Conservation (phyloP, 2,797 vertebrate genomes). For the Buceros bicornis region DNA sequence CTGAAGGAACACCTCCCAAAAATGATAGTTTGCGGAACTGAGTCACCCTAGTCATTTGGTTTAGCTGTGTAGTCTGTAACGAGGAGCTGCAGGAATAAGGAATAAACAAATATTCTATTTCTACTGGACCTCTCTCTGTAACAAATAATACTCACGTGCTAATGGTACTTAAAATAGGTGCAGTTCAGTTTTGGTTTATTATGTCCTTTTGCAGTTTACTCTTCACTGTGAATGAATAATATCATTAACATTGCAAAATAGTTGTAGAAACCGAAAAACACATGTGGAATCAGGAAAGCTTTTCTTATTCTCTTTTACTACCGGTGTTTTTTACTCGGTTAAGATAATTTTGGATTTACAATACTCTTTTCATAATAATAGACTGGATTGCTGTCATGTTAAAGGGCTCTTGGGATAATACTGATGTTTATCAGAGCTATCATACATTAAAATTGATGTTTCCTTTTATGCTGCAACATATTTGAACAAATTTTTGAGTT, state of each 20-base stretch:
- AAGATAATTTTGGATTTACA: not conserved
- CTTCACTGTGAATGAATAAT: not conserved
- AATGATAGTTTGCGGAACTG: not conserved
- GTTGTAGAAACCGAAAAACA: not conserved
- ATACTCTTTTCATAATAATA: not conserved
- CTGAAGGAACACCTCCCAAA: not conserved
- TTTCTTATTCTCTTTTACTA: not conserved
- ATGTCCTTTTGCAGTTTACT: not conserved
- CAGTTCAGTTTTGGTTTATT: not conserved
- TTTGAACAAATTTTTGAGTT: conserved; percentile 6
- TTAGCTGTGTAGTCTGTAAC: not conserved
- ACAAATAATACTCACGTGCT: not conserved
- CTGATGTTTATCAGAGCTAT: not conserved
- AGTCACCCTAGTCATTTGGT: not conserved
- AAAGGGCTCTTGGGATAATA: not conserved
- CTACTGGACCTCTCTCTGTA: not conserved
- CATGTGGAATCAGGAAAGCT: not conserved
- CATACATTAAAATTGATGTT: not conserved
- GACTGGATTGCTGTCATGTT: not conserved
- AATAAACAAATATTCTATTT: not conserved
- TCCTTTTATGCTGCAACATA: not conserved
- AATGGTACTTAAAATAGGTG: not conserved
- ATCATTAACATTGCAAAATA: not conserved
- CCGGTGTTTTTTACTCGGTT: not conserved
- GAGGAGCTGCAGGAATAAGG: not conserved